Evolutionary conservation across 2,113 vertebrate species (phyloP).

Genomic region (Sander lucioperca): DNA sequence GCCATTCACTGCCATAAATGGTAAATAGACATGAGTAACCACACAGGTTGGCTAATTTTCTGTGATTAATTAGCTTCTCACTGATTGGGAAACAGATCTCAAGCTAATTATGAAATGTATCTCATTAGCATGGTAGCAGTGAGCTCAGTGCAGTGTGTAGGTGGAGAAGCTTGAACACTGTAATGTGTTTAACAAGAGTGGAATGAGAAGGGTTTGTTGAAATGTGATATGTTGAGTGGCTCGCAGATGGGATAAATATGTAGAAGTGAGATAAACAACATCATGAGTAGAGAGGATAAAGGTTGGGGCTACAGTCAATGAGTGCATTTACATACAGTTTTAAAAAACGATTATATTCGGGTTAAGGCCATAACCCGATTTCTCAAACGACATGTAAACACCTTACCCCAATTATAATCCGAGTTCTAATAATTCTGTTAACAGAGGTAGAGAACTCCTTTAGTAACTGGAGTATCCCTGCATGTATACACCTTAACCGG

Average conservation of each 20-base stretch:
- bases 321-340: too few relatives aligned
- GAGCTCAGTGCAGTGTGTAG: conserved; percentile 32
- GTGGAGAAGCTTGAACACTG: conserved; percentile 18
- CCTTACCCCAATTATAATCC: too few relatives aligned
- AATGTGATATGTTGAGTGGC: conserved; percentile 27
- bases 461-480: too few relatives aligned
- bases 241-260: conserved; percentile 5
- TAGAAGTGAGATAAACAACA: conserved; percentile 6
- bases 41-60: conserved; percentile 57
- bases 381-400: too few relatives aligned
- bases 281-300: conserved; percentile 11
- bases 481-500: too few relatives aligned
- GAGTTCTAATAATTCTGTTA: too few relatives aligned
- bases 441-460: too few relatives aligned
- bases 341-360: too few relatives aligned
- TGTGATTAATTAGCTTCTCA: conserved; percentile 72
- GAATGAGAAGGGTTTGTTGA: conserved; percentile 21
- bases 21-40: conserved; percentile 62
- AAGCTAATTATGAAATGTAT: conserved; percentile 69
- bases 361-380: too few relatives aligned
- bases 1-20: conserved; percentile 17
- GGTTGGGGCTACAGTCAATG: background rate
- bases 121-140: conserved; percentile 52
- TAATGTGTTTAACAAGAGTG: conserved; percentile 22
- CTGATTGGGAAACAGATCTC: conserved; percentile 66